phyloP scores from a whole-genome alignment of 2,113 vertebrate species.

The Cathartes aura region DNA sequence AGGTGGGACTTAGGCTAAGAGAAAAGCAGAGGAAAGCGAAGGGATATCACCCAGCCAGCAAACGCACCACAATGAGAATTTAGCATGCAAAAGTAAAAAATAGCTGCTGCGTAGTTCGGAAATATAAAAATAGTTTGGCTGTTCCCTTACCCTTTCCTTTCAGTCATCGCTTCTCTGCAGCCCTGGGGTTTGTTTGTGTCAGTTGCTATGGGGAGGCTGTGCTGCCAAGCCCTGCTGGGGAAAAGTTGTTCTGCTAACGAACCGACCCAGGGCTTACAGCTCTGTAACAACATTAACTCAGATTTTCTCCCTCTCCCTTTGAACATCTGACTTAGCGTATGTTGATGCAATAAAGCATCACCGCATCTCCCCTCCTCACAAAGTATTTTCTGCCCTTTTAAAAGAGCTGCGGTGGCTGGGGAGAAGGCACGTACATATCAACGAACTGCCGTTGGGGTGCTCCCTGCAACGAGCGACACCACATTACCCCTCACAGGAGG shows the following conservation, averaged over 20 bases:
- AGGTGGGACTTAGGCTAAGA: not conserved
- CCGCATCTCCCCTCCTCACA: rapidly evolving
- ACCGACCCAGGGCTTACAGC: not conserved
- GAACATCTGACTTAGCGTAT: not conserved
- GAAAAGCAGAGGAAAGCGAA: not conserved
- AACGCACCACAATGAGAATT: not conserved
- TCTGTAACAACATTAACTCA: not conserved
- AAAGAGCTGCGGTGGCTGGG: not conserved
- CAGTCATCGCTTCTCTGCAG: not conserved
- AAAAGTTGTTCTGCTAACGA: not conserved
- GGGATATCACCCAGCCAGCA: not conserved
- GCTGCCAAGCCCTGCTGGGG: not conserved
- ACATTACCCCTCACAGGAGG: not conserved
- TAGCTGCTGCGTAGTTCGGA: slow-evolving; percentile 1
- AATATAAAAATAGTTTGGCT: slow-evolving; percentile 52
- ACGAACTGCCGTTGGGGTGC: not conserved
- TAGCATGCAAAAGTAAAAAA: slow-evolving; percentile 1
- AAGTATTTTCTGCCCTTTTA: not conserved
- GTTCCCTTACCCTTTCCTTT: slow-evolving; percentile 17
- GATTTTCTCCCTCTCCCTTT: not conserved
- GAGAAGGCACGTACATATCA: not conserved
- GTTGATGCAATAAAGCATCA: not conserved
- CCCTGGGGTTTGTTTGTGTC: slow-evolving; percentile 45
- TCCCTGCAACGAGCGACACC: not conserved
- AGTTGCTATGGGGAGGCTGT: slow-evolving; percentile 41